Conservation (phyloP, 1,140 invertebrate species). For the Propsilocerus akamusi region DNA sequence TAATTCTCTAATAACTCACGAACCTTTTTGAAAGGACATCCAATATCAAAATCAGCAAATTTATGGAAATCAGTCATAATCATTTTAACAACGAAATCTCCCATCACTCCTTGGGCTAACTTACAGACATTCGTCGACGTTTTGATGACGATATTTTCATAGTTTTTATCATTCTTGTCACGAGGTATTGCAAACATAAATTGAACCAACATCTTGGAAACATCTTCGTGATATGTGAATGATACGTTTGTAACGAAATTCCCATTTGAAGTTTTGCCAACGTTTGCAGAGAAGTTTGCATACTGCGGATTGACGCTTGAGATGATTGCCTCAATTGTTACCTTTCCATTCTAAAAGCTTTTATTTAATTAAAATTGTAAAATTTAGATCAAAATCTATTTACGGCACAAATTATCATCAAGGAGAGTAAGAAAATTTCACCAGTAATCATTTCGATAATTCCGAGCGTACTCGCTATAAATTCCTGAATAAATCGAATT, state of each 20-base stretch:
- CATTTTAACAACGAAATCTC: neutral
- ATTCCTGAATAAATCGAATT: neutral
- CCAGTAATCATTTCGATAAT: too few relatives aligned
- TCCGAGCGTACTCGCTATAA: too few relatives aligned
- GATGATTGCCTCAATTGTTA: neutral
- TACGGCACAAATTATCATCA: too few relatives aligned
- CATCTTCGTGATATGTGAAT: neutral
- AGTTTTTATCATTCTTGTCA: neutral
- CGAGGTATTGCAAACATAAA: neutral
- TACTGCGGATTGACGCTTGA: neutral
- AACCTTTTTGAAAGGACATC: neutral
- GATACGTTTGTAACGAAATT: neutral
- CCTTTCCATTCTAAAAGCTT: neutral
- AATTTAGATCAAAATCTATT: too few relatives aligned
- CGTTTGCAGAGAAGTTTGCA: neutral
- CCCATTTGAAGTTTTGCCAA: neutral
- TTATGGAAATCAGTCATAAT: neutral
- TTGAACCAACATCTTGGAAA: neutral
- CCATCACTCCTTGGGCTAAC: neutral
- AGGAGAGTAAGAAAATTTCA: too few relatives aligned
- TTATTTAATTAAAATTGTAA: too few relatives aligned
- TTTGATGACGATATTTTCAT: neutral
- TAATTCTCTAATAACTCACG: neutral
- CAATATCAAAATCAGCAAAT: neutral
- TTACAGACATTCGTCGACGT: neutral